Evolutionary conservation across 1,140 invertebrate species (phyloP).

Genomic region (Temnothorax curvispinosus): DNA sequence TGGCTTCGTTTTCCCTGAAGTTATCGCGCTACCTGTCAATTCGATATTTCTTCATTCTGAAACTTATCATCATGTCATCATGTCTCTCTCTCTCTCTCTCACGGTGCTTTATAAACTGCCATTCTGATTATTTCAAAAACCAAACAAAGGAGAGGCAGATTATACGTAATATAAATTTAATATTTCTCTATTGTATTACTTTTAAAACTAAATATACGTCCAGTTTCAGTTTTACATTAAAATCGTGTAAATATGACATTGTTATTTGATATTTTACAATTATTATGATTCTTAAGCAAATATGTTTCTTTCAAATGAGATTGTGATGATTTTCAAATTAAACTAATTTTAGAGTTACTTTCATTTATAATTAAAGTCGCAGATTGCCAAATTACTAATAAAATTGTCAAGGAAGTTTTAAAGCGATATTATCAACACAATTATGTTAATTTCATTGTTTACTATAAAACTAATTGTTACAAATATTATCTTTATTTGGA

Average conservation of each 20-base stretch:
- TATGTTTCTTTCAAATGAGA: neutral
- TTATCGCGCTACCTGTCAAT: slow-evolving; percentile 30
- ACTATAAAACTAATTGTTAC: slow-evolving; percentile 47
- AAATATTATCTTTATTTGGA: slow-evolving; percentile 41
- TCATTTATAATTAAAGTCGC: slow-evolving; percentile 38
- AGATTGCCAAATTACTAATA: neutral
- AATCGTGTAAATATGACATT: neutral
- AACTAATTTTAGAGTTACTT: slow-evolving; percentile 14
- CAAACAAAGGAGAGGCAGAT: neutral
- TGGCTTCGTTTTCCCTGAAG: slow-evolving; percentile 8
- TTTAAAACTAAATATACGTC: neutral
- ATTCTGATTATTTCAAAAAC: neutral
- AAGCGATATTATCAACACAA: neutral
- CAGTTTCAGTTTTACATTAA: neutral
- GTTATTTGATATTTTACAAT: too few relatives aligned
- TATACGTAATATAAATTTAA: slow-evolving; percentile 6
- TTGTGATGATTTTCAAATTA: neutral
- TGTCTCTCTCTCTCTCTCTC: slow-evolving; percentile 2
- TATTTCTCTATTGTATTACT: neutral
- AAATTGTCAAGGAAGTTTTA: neutral
- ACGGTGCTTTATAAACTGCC: neutral
- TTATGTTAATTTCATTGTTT: slow-evolving; percentile 60
- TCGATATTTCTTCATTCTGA: slow-evolving; percentile 24
- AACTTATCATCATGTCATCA: neutral
- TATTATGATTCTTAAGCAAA: neutral